Base-by-base conservation (phyloP, 1,140 invertebrate genomes). In the Listronotus oregonensis region DNA sequence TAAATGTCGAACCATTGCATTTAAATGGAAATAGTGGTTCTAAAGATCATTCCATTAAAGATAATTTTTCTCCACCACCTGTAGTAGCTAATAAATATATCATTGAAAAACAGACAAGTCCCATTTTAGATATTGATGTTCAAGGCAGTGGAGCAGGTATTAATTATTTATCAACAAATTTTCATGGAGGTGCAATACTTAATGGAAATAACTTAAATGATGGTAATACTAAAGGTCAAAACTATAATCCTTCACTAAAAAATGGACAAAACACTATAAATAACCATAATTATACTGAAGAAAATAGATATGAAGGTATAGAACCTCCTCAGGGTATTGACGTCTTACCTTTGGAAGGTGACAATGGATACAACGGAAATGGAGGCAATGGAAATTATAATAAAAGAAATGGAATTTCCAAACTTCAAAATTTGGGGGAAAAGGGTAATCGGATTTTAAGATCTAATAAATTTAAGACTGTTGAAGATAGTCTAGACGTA, bases 281-380 rank as follows among this genome's bases (percentile, higher is more conserved):
- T 50, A 11, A 9, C 9, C 7, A 50, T 9, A 50, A 50, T 21
- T 1, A 50, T 50, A n/a, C 15, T 50, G n/a, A 50, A 4, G 27
- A 51, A 44, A 62, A 62, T 12, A 40, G 42, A n/a, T 64, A 64
- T 43, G 51, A 65, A 40, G 63, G 52, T 27, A 40, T 58, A n/a
- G 63, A 65, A 43, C 43, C 17, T 15, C 12, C 31, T 12, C 14
- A 12, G 10, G 63, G 63, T 15, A 61, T 60, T 27, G 57, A 60
- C 32, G 49, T 32, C 31, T 44, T 61, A 46, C 56, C 64, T 11
- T 40, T 66, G 27, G 64, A 60, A 47, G 39, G 31, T 65, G 47
- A 59, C 39, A 31, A 66, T 44, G 6, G 39, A 66, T 31, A 37
- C 34, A 39, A n/a, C 6, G 14, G 6, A 12, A n/a, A 43, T n/a